A percentile compares a stretch with the other conserved stretches of the same genome.
Evolutionary conservation across 2,797 vertebrate species (phyloP).

Genomic region (Netta rufina): DNA sequence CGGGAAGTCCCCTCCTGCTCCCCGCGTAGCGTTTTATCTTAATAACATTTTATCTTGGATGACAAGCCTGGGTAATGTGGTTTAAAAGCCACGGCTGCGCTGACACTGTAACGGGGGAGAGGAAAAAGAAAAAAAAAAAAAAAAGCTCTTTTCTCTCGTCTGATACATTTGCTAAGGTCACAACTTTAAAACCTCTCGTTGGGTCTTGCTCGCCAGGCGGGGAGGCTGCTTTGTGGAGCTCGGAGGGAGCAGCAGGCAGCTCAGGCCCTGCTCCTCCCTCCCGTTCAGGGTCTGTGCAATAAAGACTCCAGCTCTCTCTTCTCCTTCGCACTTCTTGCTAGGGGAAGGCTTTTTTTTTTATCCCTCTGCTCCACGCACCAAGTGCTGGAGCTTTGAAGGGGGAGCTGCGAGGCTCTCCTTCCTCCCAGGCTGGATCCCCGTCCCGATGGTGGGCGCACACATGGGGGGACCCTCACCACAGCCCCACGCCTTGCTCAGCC

Average conservation of each 20-base stretch:
- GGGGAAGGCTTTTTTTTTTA: background rate
- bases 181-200: constrained; percentile 27
- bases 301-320: background rate
- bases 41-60: constrained; percentile 82
- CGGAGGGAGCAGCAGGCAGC: background rate
- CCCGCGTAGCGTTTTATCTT: constrained; percentile 80
- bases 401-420: background rate
- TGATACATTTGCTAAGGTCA: constrained; percentile 56
- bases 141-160: constrained; percentile 14
- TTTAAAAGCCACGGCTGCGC: constrained; percentile 77
- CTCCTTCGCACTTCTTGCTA: background rate
- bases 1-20: constrained; percentile 75
- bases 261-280: background rate
- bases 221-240: constrained; percentile 40
- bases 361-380: background rate
- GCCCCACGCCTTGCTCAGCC: too few species aligned
- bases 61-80: constrained; percentile 80
- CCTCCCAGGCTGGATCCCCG: fast-evolving
- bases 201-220: constrained; percentile 1
- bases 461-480: too few species aligned
- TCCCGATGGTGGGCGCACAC: background rate
- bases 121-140: background rate
- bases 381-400: constrained; percentile 55
- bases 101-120: constrained; percentile 34
- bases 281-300: background rate